Conservation (phyloP, 2,888 invertebrate genomes). For the Drosophila rubida region DNA sequence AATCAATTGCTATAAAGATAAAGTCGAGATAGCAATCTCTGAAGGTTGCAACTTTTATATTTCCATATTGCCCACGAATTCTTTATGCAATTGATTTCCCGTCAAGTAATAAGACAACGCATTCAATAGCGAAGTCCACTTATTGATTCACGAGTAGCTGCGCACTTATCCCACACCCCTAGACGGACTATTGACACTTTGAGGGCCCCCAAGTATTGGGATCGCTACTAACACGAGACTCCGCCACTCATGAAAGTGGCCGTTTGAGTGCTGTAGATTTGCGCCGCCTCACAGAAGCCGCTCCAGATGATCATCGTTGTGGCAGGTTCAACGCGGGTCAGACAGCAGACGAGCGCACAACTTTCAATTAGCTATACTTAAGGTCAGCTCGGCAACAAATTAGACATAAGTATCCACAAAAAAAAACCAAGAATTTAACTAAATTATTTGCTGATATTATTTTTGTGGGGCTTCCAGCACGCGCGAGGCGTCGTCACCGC, state of each 20-base stretch:
- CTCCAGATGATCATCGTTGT: conserved; percentile 84
- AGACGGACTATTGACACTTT: conserved; percentile 34
- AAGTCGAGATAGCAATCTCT: background rate
- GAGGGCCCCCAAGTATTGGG: conserved; percentile 9
- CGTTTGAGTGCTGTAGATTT: conserved; percentile 83
- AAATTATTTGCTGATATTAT: no score
- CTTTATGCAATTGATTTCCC: conserved; percentile 6
- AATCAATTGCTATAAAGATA: background rate
- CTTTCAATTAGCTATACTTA: conserved; percentile 43
- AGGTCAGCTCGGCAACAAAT: conserved; percentile 26
- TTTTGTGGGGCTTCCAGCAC: conserved; percentile 39
- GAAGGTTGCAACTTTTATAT: background rate
- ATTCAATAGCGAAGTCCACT: background rate
- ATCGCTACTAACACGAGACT: conserved; percentile 82
- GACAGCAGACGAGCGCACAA: conserved; percentile 16
- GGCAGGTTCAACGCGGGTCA: conserved; percentile 51
- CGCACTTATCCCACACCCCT: conserved; percentile 19
- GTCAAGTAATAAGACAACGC: conserved; percentile 1
- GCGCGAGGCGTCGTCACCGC: conserved; percentile 63
- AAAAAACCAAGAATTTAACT: no score
- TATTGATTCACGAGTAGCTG: conserved; percentile 37
- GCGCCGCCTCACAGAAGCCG: conserved; percentile 84
- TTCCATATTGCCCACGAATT: conserved; percentile 8
- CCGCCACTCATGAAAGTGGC: conserved; percentile 83
- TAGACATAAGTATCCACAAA: conserved; percentile 8